Conservation (phyloP, 2,888 invertebrate species). For the Sarcophaga subvicina region DNA sequence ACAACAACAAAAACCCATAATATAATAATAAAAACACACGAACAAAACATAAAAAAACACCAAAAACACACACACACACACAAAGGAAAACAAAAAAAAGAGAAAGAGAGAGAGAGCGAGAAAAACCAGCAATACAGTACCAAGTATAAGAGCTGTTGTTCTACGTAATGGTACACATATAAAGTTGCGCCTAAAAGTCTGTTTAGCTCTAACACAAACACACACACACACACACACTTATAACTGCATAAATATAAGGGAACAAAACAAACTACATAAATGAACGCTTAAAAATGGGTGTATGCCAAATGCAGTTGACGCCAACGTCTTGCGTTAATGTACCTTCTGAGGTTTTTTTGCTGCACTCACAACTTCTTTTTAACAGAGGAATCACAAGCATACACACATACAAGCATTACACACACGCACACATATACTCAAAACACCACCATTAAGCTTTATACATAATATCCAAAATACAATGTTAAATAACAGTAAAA, state of each 20-base stretch:
- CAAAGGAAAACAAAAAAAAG: background rate
- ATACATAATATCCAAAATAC: background rate
- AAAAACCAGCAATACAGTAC: background rate
- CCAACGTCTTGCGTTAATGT: constrained; percentile 47
- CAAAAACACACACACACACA: background rate
- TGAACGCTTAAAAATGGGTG: constrained; percentile 77
- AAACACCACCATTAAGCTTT: background rate
- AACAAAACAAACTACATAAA: constrained; percentile 45
- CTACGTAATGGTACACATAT: background rate
- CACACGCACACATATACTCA: background rate
- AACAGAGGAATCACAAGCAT: background rate
- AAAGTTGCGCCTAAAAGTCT: constrained; percentile 70
- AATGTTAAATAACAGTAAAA: background rate
- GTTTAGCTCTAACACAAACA: constrained; percentile 57
- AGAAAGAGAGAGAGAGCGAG: background rate
- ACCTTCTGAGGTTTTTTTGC: too few relatives aligned
- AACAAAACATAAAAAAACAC: background rate
- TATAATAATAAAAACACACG: background rate
- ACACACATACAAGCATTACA: too few relatives aligned
- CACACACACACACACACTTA: constrained; percentile 15
- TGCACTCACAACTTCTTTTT: background rate
- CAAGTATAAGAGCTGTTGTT: constrained; percentile 46
- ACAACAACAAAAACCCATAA: constrained; percentile 6
- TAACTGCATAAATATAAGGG: background rate
- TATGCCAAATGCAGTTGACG: constrained; percentile 75